Evolutionary conservation across 1,140 invertebrate genomes (phyloP), one percentile per base, ranked within the genome.

Genomic region (Ips nitidus): DNA sequence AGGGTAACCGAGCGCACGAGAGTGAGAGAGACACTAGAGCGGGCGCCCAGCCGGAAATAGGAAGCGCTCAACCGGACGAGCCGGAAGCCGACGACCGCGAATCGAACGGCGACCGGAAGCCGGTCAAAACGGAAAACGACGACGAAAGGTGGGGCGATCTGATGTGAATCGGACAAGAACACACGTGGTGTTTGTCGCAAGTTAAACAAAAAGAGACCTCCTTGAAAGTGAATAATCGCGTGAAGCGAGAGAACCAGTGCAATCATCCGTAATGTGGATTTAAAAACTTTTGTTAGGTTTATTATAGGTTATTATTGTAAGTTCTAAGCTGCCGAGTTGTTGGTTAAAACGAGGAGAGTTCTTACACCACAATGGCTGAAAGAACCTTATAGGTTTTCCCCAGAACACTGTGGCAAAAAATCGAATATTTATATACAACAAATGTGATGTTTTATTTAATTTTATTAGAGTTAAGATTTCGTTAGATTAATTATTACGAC

Each of bases 71-170:
- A 66, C 61, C 67, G 45, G 42, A 52, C 45, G 70, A 74, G 52
- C 70, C 66, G 38, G 73, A 69, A 22, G 22, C 63, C 42, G 37
- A 63, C 5, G 66, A 73, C 42, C 55, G 65, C 7, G 71, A 71
- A 36, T 39, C 22, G 4, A 71, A 75, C 37, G 67, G 66, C 56
- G 70, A 66, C n/a, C 64, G 45, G 38, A 75, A 75, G 68, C 62
- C 62, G 40, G 59, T 68, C 57, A 78, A 76, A 68, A 69, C 75
- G 58, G 80, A 81, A 62, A 76, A 76, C 36, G 78, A 80, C 64
- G 79, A 81, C n/a, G 81, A 81, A 73, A 70, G 80, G 70, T 81
- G 80, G 80, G 80, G 81, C 59, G 80, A 81, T 75, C 81, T 50
- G 47, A 61, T 41, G 37, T n/a, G 41, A 59, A 66, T 36, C 50